Conservation (phyloP, 2,888 invertebrate genomes). For the Phaedon cochleariae region DNA sequence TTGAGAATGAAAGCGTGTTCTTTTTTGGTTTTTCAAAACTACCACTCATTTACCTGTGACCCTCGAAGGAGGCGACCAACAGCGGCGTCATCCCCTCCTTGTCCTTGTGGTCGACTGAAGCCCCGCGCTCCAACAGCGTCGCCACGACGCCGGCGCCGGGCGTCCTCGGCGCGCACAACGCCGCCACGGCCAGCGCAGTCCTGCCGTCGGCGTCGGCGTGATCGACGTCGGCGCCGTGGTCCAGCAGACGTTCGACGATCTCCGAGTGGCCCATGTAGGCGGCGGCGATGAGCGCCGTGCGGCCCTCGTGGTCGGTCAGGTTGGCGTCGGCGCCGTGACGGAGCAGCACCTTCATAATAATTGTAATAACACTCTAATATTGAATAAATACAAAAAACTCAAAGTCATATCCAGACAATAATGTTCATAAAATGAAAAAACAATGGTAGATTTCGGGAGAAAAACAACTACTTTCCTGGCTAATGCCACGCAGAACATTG, state of each 20-base stretch:
- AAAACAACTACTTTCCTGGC: no score
- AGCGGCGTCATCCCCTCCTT: slow-evolving; percentile 89
- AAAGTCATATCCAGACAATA: no score
- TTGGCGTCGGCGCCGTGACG: slow-evolving; percentile 82
- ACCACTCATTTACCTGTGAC: slow-evolving; percentile 84
- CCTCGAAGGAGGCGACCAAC: slow-evolving; percentile 90
- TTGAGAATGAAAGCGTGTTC: no score
- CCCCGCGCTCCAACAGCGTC: slow-evolving; percentile 81
- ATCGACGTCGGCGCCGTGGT: slow-evolving; percentile 83
- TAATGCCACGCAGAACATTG: no score
- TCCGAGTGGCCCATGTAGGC: slow-evolving; percentile 95
- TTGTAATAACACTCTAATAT: no score
- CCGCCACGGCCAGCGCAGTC: slow-evolving; percentile 88
- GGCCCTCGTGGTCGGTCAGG: slow-evolving; percentile 84
- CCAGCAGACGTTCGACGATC: slow-evolving; percentile 83
- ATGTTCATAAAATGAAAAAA: no score
- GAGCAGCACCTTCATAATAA: slow-evolving; percentile 76
- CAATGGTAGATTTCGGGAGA: no score
- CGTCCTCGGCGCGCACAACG: slow-evolving; percentile 82
- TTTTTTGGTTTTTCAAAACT: no score
- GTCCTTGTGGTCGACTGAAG: slow-evolving; percentile 83
- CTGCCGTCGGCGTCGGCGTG: slow-evolving; percentile 89
- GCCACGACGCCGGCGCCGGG: slow-evolving; percentile 77
- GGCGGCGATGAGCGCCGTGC: slow-evolving; percentile 93
- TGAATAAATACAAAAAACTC: no score